These are phyloP conservation scores for Ferrisia virgata DNA, from an alignment of 2,888 invertebrate genomes.

Conservation along the genomic window DNA sequence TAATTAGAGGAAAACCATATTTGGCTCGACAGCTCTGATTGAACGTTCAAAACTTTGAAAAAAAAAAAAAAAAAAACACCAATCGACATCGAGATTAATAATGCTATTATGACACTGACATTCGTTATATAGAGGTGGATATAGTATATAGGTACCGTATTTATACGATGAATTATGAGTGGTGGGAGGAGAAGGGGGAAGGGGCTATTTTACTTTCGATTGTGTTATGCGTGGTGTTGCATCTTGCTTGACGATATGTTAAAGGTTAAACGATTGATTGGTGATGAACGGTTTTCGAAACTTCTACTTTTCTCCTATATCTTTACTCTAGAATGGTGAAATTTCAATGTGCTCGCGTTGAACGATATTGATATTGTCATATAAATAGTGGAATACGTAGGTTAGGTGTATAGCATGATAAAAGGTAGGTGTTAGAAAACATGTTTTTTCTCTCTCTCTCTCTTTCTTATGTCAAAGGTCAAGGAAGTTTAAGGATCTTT, in stretches of 20 bases:
- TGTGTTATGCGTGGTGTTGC: background rate
- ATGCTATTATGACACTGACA: conserved; percentile 19
- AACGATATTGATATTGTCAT: background rate
- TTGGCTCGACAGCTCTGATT: conserved; percentile 18
- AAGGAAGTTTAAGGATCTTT: background rate
- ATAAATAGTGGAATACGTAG: background rate
- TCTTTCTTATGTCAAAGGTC: background rate
- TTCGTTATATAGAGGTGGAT: too few species aligned
- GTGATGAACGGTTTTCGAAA: background rate
- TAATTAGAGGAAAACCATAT: conserved; percentile 18
- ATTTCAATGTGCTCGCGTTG: background rate
- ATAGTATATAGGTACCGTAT: too few species aligned
- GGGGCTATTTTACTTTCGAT: conserved; percentile 14
- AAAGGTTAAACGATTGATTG: conserved; percentile 20
- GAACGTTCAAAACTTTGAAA: background rate
- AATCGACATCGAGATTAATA: background rate
- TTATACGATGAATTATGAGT: background rate
- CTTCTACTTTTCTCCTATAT: background rate
- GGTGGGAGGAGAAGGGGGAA: too few species aligned
- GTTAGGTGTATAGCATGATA: too few species aligned
- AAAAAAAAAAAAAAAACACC: too few species aligned
- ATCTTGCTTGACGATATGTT: background rate
- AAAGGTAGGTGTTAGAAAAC: background rate
- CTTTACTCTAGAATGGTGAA: background rate
- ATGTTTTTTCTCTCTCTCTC: too few species aligned